These are phyloP conservation scores for Pogonus chalceus DNA, from an alignment of 1,140 invertebrate species.

Conservation along the genomic window DNA sequence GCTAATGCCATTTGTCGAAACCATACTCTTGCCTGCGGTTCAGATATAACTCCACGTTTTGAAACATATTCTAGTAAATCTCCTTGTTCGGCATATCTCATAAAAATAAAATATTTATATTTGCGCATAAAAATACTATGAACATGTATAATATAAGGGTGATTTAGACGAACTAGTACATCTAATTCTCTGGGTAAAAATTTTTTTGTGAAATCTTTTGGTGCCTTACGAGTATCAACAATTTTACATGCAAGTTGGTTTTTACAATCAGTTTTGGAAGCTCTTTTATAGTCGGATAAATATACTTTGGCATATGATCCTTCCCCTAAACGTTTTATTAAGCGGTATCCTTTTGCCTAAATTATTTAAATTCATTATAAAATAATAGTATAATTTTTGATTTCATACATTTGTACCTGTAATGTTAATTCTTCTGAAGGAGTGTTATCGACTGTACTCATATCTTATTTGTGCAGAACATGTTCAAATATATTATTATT, in stretches of 20 bases:
- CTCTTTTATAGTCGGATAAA: conserved; percentile 43
- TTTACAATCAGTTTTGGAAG: conserved; percentile 29
- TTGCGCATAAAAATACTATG: conserved; percentile 55
- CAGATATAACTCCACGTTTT: conserved; percentile 48
- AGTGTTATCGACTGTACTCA: conserved; percentile 8
- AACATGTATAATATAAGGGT: conserved; percentile 60
- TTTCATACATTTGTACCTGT: too few relatives aligned
- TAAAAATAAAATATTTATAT: conserved; percentile 57
- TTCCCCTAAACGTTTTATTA: conserved; percentile 52
- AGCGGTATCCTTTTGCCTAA: conserved; percentile 46
- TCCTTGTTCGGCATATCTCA: conserved; percentile 56
- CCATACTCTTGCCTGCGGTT: conserved; percentile 55
- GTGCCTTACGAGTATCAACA: conserved; percentile 56
- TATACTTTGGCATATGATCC: conserved; percentile 58
- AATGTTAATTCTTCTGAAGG: conserved; percentile 47
- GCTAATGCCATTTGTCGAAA: conserved; percentile 54
- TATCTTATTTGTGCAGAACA: not conserved
- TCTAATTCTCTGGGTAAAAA: conserved; percentile 67
- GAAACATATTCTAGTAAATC: conserved; percentile 54
- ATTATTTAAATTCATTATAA: too few relatives aligned
- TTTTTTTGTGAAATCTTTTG: conserved; percentile 60
- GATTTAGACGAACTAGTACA: conserved; percentile 55
- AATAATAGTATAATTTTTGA: too few relatives aligned
- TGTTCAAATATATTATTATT: not conserved
- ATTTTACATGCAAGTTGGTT: conserved; percentile 58